Base-by-base conservation (phyloP, 1,140 invertebrate genomes). In the Radopholus similis region DNA sequence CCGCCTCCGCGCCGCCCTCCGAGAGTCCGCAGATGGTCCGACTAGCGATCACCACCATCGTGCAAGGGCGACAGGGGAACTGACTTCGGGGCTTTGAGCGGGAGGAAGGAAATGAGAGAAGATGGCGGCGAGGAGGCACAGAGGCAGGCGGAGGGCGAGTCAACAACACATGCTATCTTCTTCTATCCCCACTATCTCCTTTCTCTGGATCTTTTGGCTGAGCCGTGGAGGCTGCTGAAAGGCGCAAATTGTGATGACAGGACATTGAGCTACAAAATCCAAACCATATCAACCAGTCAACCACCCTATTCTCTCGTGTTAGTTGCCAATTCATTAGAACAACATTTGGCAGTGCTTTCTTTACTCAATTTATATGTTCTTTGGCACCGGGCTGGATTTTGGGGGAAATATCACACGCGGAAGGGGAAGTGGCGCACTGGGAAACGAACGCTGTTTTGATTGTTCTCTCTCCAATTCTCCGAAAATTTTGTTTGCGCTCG, bases 1-100 rank as follows among this genome's bases (percentile, higher is more conserved):
- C 49, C 11, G 59, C 59, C 32, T 35, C 35, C 26, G 59, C 47
- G 47, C 47, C 47, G 23, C 47, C 47, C n/a, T 51, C n/a, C 47
- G 47, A 28, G n/a, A 51, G 23, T 11, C 47, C 47, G 21, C 23
- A 51, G n/a, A 51, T 26, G n/a, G 23, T 51, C 9, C 47, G 47
- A 28, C 47, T 51, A 15, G 47, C 47, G 21, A 51, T 51, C 47
- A 51, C 21, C 18, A 51, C 47, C 47, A 51, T 51, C 15, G 9
- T 6, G 8, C 18, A 13, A 47, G 26, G 38, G 18, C 6, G 26
- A 47, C 18, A 47, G 44, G 26, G 44, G 26, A 23, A 21, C 8
- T 2, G 47, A 23, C 18, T 21, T n/a, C 2, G 8, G 6, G 5
- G 44, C 18, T n/a, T 21, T 21, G 30, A 15, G 30, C 9, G 23